phyloP scores from a whole-genome alignment of 1,140 invertebrate genomes.

The Zelostemma sp. region DNA sequence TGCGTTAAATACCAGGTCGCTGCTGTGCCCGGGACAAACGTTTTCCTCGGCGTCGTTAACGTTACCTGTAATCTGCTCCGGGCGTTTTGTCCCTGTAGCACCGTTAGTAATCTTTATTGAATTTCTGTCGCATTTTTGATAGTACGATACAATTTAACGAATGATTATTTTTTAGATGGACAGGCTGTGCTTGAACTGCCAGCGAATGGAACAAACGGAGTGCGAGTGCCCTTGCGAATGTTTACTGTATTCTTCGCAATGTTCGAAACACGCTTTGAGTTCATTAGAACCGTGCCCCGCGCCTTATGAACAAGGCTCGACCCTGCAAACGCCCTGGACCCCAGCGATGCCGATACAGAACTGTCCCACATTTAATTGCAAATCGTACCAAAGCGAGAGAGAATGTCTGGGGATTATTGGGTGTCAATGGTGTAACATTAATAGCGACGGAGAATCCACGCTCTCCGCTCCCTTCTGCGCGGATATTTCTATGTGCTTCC shows the following conservation, averaged over 20 bases:
- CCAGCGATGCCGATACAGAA: conserved; percentile 66
- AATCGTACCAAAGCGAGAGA: conserved; percentile 78
- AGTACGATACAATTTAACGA: conserved; percentile 4
- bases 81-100: conserved; percentile 89
- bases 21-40: conserved; percentile 85
- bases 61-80: conserved; percentile 80
- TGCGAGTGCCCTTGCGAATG: conserved; percentile 97
- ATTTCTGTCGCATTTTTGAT: conserved; percentile 8
- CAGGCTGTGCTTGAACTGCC: conserved; percentile 90
- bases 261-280: conserved; percentile 57
- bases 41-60: conserved; percentile 90
- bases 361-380: conserved; percentile 85
- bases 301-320: conserved; percentile 62
- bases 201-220: conserved; percentile 93
- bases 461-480: conserved; percentile 83
- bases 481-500: conserved; percentile 84
- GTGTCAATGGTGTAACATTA: conserved; percentile 92
- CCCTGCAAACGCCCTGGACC: conserved; percentile 57
- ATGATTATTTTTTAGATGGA: conserved; percentile 81
- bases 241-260: conserved; percentile 76
- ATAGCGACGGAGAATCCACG: conserved; percentile 78
- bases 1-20: conserved; percentile 91
- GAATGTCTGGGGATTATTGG: conserved; percentile 87
- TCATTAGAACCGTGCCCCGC: conserved; percentile 56
- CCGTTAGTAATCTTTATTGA: conserved; percentile 68